Conservation (phyloP, 2,797 vertebrate genomes). For the Poecilia gillii region DNA sequence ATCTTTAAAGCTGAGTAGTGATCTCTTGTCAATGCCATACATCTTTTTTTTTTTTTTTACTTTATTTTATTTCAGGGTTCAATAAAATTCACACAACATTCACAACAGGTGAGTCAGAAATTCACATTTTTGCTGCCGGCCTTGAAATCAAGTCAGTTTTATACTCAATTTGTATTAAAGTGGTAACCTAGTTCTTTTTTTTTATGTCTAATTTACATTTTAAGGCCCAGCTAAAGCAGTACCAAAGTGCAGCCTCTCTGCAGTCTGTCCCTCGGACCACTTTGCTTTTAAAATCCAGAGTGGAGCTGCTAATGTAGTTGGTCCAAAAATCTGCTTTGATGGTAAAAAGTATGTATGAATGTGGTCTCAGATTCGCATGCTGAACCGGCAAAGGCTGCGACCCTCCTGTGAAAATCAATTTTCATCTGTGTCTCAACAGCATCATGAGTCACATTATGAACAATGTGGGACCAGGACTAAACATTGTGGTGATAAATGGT, state of each 20-base stretch:
- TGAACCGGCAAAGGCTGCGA: background rate
- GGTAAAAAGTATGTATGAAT: constrained; percentile 78
- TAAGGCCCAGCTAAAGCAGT: constrained; percentile 8
- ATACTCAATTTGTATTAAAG: background rate
- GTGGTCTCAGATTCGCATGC: background rate
- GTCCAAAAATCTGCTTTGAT: constrained; percentile 90
- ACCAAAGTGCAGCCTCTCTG: constrained; percentile 79
- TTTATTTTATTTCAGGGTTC: constrained; percentile 33
- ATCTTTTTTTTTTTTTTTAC: constrained; percentile 16
- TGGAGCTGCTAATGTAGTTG: constrained; percentile 85
- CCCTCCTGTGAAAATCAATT: constrained; percentile 5
- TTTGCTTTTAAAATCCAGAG: constrained; percentile 85
- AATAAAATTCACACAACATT: rapidly evolving
- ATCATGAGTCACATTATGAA: constrained; percentile 86
- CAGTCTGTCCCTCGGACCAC: constrained; percentile 70
- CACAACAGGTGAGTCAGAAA: constrained; percentile 18
- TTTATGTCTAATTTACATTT: constrained; percentile 16
- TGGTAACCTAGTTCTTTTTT: background rate
- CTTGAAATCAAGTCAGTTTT: background rate
- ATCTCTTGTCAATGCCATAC: background rate
- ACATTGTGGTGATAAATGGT: constrained; percentile 88
- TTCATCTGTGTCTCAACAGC: constrained; percentile 68
- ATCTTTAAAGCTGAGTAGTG: constrained; percentile 3
- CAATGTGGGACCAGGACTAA: constrained; percentile 88
- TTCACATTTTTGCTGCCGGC: background rate